These are phyloP conservation scores for Plecturocebus donacophilus DNA, from an alignment of 2,113 vertebrate species.

Conservation along the genomic window DNA sequence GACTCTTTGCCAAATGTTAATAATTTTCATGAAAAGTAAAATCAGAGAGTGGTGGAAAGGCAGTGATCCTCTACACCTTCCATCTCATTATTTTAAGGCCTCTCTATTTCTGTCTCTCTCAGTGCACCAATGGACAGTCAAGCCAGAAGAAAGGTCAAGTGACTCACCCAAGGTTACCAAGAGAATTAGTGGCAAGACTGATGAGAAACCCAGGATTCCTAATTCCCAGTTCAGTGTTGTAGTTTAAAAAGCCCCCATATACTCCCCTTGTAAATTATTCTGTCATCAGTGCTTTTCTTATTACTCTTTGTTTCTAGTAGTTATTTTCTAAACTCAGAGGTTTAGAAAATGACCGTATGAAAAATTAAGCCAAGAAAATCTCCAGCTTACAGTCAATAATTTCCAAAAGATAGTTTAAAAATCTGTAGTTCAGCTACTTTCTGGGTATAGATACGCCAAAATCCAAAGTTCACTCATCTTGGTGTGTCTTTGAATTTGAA, in stretches of 20 bases:
- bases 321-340: conserved; percentile 34
- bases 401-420: conserved; percentile 70
- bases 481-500: conserved; percentile 49
- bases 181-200: background rate
- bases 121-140: background rate
- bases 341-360: conserved; percentile 58
- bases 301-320: conserved; percentile 53
- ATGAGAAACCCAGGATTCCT: conserved; percentile 10
- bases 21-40: conserved; percentile 69
- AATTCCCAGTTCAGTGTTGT: background rate
- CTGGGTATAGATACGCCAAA: conserved; percentile 41
- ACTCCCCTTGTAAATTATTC: conserved; percentile 54
- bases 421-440: conserved; percentile 64
- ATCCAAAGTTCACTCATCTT: conserved; percentile 58
- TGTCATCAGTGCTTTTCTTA: conserved; percentile 14
- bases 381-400: conserved; percentile 68
- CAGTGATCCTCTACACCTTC: conserved; percentile 18
- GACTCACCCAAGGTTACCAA: conserved; percentile 36
- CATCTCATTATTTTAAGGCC: background rate
- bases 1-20: conserved; percentile 77
- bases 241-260: background rate
- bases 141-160: background rate
- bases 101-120: background rate
- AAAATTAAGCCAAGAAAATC: conserved; percentile 65
- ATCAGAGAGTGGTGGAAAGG: conserved; percentile 14